phyloP scores from a whole-genome alignment of 2,113 vertebrate species.

The Gallinago undulata region DNA sequence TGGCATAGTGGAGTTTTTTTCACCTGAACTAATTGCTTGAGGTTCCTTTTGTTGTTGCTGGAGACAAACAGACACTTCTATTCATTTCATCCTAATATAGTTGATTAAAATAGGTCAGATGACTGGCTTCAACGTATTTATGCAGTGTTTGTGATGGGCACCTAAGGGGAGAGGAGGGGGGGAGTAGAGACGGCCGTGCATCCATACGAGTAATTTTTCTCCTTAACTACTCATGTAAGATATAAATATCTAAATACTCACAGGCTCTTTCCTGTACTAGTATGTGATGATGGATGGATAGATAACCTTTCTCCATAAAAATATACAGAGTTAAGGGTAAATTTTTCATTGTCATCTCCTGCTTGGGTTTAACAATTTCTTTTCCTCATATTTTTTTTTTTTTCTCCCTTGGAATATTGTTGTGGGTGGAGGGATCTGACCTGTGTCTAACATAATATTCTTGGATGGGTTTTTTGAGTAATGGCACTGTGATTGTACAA shows the following conservation, averaged over 20 bases:
- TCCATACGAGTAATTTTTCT: not conserved
- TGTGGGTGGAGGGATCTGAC: conserved; percentile 5
- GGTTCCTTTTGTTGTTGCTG: not conserved
- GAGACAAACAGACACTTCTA: not conserved
- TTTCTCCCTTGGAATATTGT: not conserved
- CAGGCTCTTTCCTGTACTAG: conserved; percentile 11
- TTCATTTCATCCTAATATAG: not conserved
- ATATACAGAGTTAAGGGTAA: not conserved
- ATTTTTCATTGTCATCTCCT: conserved; percentile 18
- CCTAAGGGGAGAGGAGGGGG: not conserved
- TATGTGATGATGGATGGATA: conserved; percentile 31
- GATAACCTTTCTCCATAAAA: conserved; percentile 51
- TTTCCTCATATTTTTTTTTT: not conserved
- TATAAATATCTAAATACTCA: conserved; percentile 8
- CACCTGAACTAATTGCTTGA: not conserved
- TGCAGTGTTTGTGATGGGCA: not conserved
- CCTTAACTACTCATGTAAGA: not conserved
- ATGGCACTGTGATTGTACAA: conserved; percentile 10
- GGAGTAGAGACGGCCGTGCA: not conserved
- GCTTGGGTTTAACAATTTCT: not conserved
- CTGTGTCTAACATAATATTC: not conserved
- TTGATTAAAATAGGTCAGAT: not conserved
- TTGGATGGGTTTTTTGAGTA: not conserved
- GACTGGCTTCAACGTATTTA: not conserved
- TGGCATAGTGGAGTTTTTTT: not conserved